Conservation (phyloP, 2,797 vertebrate species). For the Tapera naevia region DNA sequence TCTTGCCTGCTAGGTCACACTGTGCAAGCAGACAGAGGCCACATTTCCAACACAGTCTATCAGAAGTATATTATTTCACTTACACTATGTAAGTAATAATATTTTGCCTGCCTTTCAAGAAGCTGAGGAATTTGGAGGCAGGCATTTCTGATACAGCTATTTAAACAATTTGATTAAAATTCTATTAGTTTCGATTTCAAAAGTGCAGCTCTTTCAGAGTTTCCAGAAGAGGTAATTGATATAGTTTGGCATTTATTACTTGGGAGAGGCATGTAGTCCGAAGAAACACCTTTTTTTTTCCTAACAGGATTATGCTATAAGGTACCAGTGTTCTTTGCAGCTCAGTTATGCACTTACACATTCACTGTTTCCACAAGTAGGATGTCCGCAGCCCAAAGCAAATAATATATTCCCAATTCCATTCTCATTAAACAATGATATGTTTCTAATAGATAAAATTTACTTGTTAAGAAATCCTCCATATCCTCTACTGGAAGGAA, state of each 20-base stretch:
- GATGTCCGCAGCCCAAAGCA: background rate
- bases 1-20: fast-evolving
- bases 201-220: background rate
- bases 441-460: background rate
- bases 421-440: background rate
- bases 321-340: background rate
- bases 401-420: background rate
- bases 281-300: background rate
- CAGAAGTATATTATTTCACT: background rate
- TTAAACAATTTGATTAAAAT: background rate
- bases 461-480: background rate
- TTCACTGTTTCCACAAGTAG: background rate
- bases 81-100: background rate
- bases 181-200: background rate
- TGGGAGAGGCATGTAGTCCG: background rate
- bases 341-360: background rate
- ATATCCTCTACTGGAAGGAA: constrained; percentile 23
- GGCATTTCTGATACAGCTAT: background rate
- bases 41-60: background rate
- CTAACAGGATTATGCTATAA: background rate
- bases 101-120: background rate
- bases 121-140: background rate
- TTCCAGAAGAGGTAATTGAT: background rate
- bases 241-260: background rate
- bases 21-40: background rate